Evolutionary conservation across 2,888 invertebrate species (phyloP).

Genomic region (Xestia sexstrigata): DNA sequence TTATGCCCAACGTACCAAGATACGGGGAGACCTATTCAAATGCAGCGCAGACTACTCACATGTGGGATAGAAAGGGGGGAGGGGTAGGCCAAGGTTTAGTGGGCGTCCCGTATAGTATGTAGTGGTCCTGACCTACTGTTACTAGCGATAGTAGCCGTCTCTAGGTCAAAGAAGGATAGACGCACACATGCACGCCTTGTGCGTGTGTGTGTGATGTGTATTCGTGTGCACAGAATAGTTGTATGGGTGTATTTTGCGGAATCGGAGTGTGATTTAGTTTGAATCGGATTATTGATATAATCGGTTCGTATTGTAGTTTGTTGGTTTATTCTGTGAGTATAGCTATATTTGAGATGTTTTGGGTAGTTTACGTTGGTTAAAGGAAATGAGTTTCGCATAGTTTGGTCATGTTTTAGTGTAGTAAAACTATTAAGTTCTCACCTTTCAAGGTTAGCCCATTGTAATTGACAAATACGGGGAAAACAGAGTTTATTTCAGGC

Average conservation of each 20-base stretch:
- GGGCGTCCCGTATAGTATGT: slow-evolving; percentile 83
- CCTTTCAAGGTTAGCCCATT: not conserved
- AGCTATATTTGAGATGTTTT: not conserved
- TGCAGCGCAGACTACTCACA: slow-evolving; percentile 65
- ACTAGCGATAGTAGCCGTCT: slow-evolving; percentile 84
- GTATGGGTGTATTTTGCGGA: slow-evolving; percentile 59
- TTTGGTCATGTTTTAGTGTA: not conserved
- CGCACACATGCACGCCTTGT: slow-evolving; percentile 80
- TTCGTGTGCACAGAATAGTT: slow-evolving; percentile 59
- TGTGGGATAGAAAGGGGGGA: slow-evolving; percentile 56
- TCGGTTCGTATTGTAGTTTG: slow-evolving; percentile 43
- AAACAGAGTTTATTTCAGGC: not conserved
- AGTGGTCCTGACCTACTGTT: slow-evolving; percentile 88
- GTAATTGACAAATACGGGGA: not conserved
- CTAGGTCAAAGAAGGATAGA: slow-evolving; percentile 90
- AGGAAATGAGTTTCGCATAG: not conserved
- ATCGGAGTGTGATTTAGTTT: slow-evolving; percentile 53
- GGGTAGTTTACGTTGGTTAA: not conserved
- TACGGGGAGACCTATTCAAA: slow-evolving; percentile 73
- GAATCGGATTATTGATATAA: slow-evolving; percentile 49
- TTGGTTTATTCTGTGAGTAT: slow-evolving; percentile 4
- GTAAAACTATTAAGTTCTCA: not conserved
- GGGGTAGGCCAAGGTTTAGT: slow-evolving; percentile 70
- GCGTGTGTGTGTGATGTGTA: slow-evolving; percentile 23
- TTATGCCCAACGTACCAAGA: slow-evolving; percentile 76